A percentile compares a stretch with the other conserved stretches of the same genome.
Conservation (phyloP, 2,797 vertebrate genomes). For the Bryconaethiops microstoma region DNA sequence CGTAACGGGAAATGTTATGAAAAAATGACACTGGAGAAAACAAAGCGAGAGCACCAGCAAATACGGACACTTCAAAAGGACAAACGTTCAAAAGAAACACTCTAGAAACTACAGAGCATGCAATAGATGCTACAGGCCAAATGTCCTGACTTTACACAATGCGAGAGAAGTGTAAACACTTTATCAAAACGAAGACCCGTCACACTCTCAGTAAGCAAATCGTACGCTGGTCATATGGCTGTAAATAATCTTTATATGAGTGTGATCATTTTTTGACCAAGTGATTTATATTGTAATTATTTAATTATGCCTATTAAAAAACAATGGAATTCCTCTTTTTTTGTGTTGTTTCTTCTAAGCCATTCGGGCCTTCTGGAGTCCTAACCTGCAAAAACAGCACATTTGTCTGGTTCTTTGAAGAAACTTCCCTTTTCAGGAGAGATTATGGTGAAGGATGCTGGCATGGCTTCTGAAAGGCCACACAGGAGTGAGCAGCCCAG, state of each 20-base stretch:
- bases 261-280: neutral
- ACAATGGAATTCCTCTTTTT: no score
- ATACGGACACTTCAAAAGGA: neutral
- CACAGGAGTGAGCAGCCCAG: slow-evolving; percentile 38
- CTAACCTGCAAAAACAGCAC: slow-evolving; percentile 35
- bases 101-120: neutral
- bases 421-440: slow-evolving; percentile 33
- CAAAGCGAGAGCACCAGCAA: neutral
- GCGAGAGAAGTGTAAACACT: neutral
- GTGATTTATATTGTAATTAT: neutral
- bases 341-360: slow-evolving; percentile 3
- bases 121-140: neutral
- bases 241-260: neutral
- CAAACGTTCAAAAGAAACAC: neutral
- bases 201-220: neutral
- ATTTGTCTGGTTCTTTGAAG: slow-evolving; percentile 26
- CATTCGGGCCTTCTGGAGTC: slow-evolving; percentile 18
- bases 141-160: neutral
- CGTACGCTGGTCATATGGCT: neutral
- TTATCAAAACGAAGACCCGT: neutral
- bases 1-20: neutral
- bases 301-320: no score
- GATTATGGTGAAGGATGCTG: slow-evolving; percentile 29
- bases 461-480: slow-evolving; percentile 32
- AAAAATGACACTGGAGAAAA: neutral